These are phyloP conservation scores for Styela plicata DNA, from an alignment of 23 tunicate genomes.

Conservation along the genomic window DNA sequence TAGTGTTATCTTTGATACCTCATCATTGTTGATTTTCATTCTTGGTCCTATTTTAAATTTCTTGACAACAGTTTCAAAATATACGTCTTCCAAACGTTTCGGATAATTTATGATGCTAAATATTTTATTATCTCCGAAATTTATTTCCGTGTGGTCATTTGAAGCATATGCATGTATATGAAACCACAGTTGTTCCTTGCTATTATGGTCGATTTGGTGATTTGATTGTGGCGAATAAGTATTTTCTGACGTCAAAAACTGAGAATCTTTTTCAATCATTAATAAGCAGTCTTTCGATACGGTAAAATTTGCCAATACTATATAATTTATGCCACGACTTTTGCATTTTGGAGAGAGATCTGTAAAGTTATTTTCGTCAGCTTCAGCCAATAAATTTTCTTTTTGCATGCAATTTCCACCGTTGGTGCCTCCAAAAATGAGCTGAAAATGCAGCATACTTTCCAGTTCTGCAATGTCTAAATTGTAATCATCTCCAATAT, in stretches of 20 bases:
- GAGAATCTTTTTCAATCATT: background rate
- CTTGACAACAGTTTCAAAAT: background rate
- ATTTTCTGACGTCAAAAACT: too few relatives aligned
- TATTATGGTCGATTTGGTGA: too few relatives aligned
- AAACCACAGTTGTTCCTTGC: too few relatives aligned
- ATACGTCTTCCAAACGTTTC: too few relatives aligned
- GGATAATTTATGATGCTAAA: background rate
- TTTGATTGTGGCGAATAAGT: too few relatives aligned
- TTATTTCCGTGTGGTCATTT: background rate
- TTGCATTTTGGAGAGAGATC: background rate
- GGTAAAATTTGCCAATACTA: background rate
- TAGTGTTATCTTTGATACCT: background rate
- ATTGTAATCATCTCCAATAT: background rate
- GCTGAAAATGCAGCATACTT: background rate
- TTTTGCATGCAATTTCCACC: background rate
- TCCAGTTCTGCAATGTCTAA: background rate
- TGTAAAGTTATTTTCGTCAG: background rate
- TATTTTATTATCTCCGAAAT: background rate
- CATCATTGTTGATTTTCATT: background rate
- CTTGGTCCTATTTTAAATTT: background rate
- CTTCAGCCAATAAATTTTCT: background rate
- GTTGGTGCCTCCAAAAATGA: background rate
- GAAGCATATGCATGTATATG: too few relatives aligned
- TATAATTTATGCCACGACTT: background rate
- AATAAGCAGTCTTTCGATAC: background rate